Conservation (phyloP, 2,797 vertebrate genomes). For the Gambelia wislizenii region DNA sequence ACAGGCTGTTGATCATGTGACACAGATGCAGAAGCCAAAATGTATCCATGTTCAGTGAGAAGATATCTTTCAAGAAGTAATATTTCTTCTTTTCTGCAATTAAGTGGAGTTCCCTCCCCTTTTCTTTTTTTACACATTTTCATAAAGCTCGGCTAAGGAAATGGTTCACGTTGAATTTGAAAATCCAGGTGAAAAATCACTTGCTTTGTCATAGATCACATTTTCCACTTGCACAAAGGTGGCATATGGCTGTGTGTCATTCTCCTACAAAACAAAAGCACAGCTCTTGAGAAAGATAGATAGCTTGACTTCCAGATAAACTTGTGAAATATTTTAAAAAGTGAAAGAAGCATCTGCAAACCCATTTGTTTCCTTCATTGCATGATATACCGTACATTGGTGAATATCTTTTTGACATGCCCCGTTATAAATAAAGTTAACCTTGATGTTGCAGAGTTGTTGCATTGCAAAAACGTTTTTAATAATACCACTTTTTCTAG, state of each 20-base stretch:
- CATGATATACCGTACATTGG: neutral
- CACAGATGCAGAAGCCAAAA: neutral
- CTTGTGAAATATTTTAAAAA: neutral
- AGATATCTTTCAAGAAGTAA: neutral
- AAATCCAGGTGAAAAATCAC: constrained; percentile 6
- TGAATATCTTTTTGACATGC: too few relatives aligned
- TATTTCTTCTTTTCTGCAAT: neutral
- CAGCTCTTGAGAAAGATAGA: constrained; percentile 43
- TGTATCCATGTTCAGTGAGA: neutral
- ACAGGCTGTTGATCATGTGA: neutral
- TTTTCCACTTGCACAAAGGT: constrained; percentile 79
- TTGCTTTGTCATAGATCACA: constrained; percentile 74
- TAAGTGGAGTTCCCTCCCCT: neutral
- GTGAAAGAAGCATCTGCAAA: neutral
- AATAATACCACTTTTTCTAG: neutral
- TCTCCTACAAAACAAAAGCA: constrained; percentile 70
- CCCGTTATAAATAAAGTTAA: neutral
- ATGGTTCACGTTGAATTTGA: neutral
- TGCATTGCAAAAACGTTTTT: neutral
- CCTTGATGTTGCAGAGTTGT: neutral
- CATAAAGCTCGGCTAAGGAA: neutral
- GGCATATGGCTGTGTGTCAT: constrained; percentile 80
- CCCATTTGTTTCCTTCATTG: neutral
- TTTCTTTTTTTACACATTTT: neutral
- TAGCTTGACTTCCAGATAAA: constrained; percentile 11